Percentiles rank a stretch among this genome's conserved stretches.
Evolutionary conservation across 2,797 vertebrate genomes (phyloP).

Genomic region (Bovichtus diacanthus): DNA sequence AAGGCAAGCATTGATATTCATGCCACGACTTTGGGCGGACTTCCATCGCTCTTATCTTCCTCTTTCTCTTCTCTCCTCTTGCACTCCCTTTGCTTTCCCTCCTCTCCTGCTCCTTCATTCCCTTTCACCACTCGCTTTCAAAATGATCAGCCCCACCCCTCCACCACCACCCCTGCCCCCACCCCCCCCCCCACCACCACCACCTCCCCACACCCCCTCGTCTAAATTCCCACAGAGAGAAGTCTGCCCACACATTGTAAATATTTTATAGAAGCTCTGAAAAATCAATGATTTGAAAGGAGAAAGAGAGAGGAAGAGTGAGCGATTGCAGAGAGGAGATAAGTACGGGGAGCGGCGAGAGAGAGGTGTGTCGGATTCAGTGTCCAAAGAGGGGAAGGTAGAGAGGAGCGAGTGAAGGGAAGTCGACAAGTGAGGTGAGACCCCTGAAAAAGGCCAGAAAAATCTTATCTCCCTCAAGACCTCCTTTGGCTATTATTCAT

Average conservation of each 20-base stretch:
- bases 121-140: slow-evolving; percentile 76
- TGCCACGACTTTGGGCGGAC: slow-evolving; percentile 54
- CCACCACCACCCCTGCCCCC: no score
- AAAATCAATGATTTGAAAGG: slow-evolving; percentile 84
- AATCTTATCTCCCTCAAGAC: slow-evolving; percentile 45
- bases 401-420: slow-evolving; percentile 27
- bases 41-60: slow-evolving; percentile 74
- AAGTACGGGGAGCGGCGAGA: slow-evolving; percentile 31
- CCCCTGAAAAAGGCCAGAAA: slow-evolving; percentile 57
- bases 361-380: slow-evolving; percentile 38
- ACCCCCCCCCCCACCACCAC: neutral
- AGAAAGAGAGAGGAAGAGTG: slow-evolving; percentile 45
- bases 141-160: slow-evolving; percentile 69
- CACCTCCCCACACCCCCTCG: no score
- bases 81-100: slow-evolving; percentile 29
- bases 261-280: slow-evolving; percentile 84
- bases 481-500: slow-evolving; percentile 59
- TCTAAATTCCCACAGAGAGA: slow-evolving; percentile 79
- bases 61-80: slow-evolving; percentile 45
- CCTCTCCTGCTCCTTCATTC: slow-evolving; percentile 41
- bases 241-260: slow-evolving; percentile 82
- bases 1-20: slow-evolving; percentile 80
- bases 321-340: slow-evolving; percentile 59
- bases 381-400: slow-evolving; percentile 33
- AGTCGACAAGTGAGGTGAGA: slow-evolving; percentile 40